Conservation (phyloP, 1,140 invertebrate species). For the Andricus grossulariae region DNA sequence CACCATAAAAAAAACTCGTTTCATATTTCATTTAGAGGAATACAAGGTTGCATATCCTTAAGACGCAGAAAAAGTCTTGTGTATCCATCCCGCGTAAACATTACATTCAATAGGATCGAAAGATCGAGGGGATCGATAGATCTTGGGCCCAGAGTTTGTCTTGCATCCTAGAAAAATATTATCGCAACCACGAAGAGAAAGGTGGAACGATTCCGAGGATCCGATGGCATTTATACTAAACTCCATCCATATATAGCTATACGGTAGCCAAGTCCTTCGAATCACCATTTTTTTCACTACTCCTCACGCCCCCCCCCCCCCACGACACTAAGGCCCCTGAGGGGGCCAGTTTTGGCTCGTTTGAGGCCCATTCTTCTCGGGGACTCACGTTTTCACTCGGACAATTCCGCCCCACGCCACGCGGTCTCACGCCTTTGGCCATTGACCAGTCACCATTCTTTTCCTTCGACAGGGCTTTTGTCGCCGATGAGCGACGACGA, state of each 20-base stretch:
- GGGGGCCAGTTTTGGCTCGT: slow-evolving; percentile 44
- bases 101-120: not conserved
- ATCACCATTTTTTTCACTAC: not conserved
- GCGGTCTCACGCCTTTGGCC: slow-evolving; percentile 57
- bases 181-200: slow-evolving; percentile 47
- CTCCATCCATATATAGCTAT: slow-evolving; percentile 6
- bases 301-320: slow-evolving; percentile 13
- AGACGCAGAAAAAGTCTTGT: not conserved
- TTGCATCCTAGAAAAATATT: slow-evolving; percentile 57
- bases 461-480: slow-evolving; percentile 59
- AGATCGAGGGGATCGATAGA: not conserved
- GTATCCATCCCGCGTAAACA: not conserved
- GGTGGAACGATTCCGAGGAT: not conserved
- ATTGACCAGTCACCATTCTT: slow-evolving; percentile 58
- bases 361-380: slow-evolving; percentile 49
- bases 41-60: not conserved
- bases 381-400: slow-evolving; percentile 49
- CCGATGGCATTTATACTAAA: slow-evolving; percentile 14
- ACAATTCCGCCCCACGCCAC: slow-evolving; percentile 49
- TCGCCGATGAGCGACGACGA: slow-evolving; percentile 47
- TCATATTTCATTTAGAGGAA: not conserved
- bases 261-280: slow-evolving; percentile 25
- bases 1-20: too few relatives aligned
- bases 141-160: not conserved
- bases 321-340: slow-evolving; percentile 7